Conservation (phyloP, 1,140 invertebrate species). For the Aradophagus sp. region DNA sequence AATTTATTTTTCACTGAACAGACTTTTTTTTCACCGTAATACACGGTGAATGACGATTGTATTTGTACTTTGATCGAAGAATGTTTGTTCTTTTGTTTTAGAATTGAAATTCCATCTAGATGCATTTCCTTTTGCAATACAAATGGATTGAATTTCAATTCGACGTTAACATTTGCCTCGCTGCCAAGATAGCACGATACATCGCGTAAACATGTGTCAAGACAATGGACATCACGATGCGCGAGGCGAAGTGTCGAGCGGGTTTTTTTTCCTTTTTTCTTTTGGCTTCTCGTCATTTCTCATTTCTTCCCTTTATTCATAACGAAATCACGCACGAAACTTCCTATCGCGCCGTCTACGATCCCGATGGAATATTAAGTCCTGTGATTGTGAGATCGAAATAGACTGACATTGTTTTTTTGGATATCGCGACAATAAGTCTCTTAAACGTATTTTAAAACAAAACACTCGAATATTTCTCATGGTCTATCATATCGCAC, state of each 20-base stretch:
- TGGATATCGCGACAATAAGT: too few species aligned
- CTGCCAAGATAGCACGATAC: constrained; percentile 46
- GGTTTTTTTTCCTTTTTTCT: constrained; percentile 50
- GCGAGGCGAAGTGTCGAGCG: constrained; percentile 57
- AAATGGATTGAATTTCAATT: constrained; percentile 48
- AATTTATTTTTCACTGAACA: too few species aligned
- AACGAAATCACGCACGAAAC: constrained; percentile 67
- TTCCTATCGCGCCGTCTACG: constrained; percentile 63
- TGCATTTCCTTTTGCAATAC: constrained; percentile 28
- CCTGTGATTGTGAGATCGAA: too few species aligned
- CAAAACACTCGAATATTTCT: too few species aligned
- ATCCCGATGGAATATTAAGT: constrained; percentile 53
- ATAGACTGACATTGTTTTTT: too few species aligned
- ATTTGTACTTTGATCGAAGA: background rate
- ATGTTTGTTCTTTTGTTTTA: constrained; percentile 9
- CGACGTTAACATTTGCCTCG: constrained; percentile 41
- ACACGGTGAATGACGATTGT: too few species aligned
- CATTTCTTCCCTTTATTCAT: constrained; percentile 62
- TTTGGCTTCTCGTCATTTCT: constrained; percentile 55
- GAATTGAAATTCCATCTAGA: constrained; percentile 30
- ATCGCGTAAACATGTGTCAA: constrained; percentile 61
- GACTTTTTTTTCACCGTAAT: too few species aligned
- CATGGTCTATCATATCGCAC: too few species aligned
- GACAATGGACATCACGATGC: constrained; percentile 65
- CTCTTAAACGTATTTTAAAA: too few species aligned